phyloP scores from a whole-genome alignment of 1,140 invertebrate species.

The Rhagoletis zephyria region DNA sequence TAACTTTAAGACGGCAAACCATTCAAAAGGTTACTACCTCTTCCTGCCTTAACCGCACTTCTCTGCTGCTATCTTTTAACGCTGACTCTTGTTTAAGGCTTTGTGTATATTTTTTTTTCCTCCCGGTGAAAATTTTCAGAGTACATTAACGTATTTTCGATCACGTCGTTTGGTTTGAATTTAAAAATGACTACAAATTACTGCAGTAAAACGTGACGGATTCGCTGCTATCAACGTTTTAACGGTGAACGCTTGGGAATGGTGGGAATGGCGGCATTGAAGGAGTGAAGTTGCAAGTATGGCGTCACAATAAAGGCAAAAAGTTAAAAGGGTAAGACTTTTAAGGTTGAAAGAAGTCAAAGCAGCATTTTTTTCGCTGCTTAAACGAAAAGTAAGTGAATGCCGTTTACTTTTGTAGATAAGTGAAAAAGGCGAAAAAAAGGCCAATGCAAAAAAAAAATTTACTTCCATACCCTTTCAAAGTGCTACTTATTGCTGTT shows the following conservation, averaged over 20 bases:
- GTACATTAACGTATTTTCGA: conserved; percentile 44
- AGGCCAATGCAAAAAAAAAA: not conserved
- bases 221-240: conserved; percentile 7
- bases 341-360: not conserved
- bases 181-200: conserved; percentile 42
- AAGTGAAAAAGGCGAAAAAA: not conserved
- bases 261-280: not conserved
- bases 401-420: not conserved
- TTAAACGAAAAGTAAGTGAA: not conserved
- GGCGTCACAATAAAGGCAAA: not conserved
- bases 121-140: not conserved
- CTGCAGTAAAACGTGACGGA: conserved; percentile 48
- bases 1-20: conserved; percentile 1
- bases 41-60: not conserved
- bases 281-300: not conserved
- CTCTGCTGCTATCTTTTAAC: not conserved
- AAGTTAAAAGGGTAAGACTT: not conserved
- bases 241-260: not conserved
- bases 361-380: not conserved
- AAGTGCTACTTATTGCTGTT: not conserved
- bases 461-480: not conserved
- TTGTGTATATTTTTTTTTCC: not conserved
- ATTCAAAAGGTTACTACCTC: not conserved
- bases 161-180: conserved; percentile 26
- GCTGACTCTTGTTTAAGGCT: not conserved